Percentiles rank a stretch among this genome's conserved stretches.
Conservation (phyloP, 2,888 invertebrate genomes). For the Osmoderma eremita region DNA sequence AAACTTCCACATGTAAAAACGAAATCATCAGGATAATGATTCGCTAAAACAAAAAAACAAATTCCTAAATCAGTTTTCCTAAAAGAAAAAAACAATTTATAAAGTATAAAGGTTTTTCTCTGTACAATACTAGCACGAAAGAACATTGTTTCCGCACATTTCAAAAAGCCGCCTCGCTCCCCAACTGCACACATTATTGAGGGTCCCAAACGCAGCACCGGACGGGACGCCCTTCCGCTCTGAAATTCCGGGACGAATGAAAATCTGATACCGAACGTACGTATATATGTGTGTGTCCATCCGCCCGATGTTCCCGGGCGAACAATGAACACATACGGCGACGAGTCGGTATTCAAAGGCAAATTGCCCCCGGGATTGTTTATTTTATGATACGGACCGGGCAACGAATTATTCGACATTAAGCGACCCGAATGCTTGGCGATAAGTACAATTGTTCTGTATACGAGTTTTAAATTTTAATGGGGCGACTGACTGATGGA, state of each 20-base stretch:
- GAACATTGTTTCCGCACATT: too few relatives aligned
- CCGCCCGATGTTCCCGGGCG: slow-evolving; percentile 5
- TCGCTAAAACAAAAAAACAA: too few relatives aligned
- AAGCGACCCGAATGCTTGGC: not conserved
- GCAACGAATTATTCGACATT: slow-evolving; percentile 29
- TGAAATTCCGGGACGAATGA: slow-evolving; percentile 10
- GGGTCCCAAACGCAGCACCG: too few relatives aligned
- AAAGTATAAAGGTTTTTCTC: too few relatives aligned
- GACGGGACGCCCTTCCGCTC: not conserved
- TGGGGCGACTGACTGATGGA: not conserved
- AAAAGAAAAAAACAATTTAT: too few relatives aligned
- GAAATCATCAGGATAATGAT: too few relatives aligned
- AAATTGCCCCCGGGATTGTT: slow-evolving; percentile 38
- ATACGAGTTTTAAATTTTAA: slow-evolving; percentile 21
- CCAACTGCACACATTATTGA: too few relatives aligned
- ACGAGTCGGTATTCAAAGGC: slow-evolving; percentile 23
- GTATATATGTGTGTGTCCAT: slow-evolving; percentile 2
- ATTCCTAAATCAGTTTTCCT: too few relatives aligned
- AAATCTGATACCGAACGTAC: slow-evolving; percentile 24
- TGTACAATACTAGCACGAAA: too few relatives aligned
- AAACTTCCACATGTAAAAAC: too few relatives aligned
- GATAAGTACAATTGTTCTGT: slow-evolving; percentile 14
- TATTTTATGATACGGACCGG: slow-evolving; percentile 27
- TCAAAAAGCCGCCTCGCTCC: too few relatives aligned
- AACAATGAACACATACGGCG: slow-evolving; percentile 30